A percentile compares a stretch with the other conserved stretches of the same genome.
Evolutionary conservation across 2,113 vertebrate genomes (phyloP).

Genomic region (Leucosticte australis): DNA sequence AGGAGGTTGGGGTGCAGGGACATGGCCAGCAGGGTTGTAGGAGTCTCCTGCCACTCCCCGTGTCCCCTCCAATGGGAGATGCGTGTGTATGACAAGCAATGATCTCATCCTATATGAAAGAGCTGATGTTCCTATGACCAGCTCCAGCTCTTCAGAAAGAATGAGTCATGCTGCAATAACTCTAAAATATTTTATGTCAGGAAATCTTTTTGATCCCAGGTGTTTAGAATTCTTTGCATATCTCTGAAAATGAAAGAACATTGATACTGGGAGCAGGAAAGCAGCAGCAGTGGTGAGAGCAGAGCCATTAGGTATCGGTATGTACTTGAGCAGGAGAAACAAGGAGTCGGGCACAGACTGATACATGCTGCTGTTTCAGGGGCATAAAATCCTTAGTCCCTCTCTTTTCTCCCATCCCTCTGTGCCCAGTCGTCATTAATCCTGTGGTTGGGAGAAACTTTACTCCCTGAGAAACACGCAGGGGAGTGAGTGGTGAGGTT

Average conservation of each 20-base stretch:
- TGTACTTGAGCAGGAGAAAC: neutral
- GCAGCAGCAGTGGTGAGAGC: neutral
- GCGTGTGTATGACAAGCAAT: accelerated
- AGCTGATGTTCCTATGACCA: neutral
- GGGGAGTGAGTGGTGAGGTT: neutral
- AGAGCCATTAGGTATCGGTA: neutral
- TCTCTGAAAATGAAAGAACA: neutral
- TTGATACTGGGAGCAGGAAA: neutral
- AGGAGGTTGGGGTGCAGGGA: neutral
- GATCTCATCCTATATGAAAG: accelerated
- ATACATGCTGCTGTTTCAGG: neutral
- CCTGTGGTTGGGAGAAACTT: neutral
- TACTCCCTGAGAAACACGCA: neutral
- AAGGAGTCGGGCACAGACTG: accelerated
- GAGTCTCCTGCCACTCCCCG: neutral
- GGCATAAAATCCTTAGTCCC: neutral
- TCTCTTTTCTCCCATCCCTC: neutral
- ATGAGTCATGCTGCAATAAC: neutral
- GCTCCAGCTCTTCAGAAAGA: neutral
- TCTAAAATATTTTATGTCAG: neutral
- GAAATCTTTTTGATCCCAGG: neutral
- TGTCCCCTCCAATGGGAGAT: no score
- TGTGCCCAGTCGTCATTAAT: neutral
- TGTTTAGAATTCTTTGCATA: neutral
- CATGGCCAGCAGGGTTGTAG: accelerated